A percentile compares a stretch with the other conserved stretches of the same genome.
Evolutionary conservation across 1,140 invertebrate species (phyloP).

Genomic region (Drosophila nasuta): DNA sequence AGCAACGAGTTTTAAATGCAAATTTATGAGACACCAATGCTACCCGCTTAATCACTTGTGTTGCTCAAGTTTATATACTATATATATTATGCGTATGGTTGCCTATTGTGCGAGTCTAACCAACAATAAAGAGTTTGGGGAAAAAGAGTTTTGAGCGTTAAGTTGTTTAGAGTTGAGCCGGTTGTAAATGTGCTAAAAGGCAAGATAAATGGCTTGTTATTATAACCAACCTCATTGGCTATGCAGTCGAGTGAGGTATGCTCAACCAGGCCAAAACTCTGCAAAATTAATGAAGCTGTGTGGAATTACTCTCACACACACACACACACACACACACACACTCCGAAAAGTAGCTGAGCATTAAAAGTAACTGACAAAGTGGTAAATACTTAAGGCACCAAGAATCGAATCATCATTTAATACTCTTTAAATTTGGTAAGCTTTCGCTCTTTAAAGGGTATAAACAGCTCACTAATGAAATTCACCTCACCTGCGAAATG

Average conservation of each 20-base stretch:
- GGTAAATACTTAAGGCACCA: not conserved
- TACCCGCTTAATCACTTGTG: conserved; percentile 25
- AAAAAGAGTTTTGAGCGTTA: conserved; percentile 29
- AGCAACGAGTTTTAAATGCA: conserved; percentile 30
- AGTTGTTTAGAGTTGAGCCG: conserved; percentile 27
- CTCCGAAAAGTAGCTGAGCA: not conserved
- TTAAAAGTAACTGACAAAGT: too few species aligned
- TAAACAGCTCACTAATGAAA: conserved; percentile 13
- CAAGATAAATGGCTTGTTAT: conserved; percentile 74
- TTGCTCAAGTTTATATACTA: not conserved
- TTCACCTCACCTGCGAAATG: not conserved
- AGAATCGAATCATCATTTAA: not conserved
- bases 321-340: not conserved
- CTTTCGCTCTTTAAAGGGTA: not conserved
- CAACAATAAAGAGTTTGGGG: conserved; percentile 46
- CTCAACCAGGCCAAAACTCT: conserved; percentile 31
- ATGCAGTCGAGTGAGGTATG: conserved; percentile 33
- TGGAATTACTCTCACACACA: conserved; percentile 8
- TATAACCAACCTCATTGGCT: conserved; percentile 61
- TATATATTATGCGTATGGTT: not conserved
- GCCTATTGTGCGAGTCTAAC: conserved; percentile 35
- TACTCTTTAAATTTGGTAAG: not conserved
- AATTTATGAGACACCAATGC: conserved; percentile 34
- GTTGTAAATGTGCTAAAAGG: conserved; percentile 71
- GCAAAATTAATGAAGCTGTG: conserved; percentile 44